A percentile compares a stretch with the other conserved stretches of the same genome.
phyloP scores from a whole-genome alignment of 2,888 invertebrate genomes.

The Agrilus cyanescens region DNA sequence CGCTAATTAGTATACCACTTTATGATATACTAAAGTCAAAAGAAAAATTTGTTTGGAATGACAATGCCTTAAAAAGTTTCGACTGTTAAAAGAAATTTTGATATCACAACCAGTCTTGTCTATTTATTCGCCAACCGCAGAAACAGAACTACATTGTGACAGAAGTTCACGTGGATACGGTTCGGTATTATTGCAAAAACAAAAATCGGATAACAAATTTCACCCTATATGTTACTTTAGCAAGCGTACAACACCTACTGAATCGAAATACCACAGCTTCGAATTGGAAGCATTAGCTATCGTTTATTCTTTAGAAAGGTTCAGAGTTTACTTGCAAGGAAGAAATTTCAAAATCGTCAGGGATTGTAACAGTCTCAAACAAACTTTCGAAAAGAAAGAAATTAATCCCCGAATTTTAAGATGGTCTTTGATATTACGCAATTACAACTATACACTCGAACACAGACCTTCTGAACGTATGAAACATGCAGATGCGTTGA shows the following conservation, averaged over 20 bases:
- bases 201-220: background rate
- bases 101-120: background rate
- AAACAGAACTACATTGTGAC: background rate
- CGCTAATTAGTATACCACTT: background rate
- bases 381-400: slow-evolving; percentile 3
- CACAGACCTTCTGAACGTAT: background rate
- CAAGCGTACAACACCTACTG: background rate
- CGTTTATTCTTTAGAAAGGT: slow-evolving; percentile 2
- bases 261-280: background rate
- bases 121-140: too few species aligned
- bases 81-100: background rate
- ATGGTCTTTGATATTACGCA: background rate
- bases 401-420: too few species aligned
- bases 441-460: background rate
- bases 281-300: background rate
- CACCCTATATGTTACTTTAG: background rate
- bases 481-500: slow-evolving; percentile 1
- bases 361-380: slow-evolving; percentile 2
- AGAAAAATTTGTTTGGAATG: background rate
- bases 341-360: slow-evolving; percentile 1
- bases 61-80: background rate
- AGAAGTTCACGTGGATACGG: background rate
- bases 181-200: background rate
- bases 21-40: background rate
- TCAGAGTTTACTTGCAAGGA: slow-evolving; percentile 3